These are phyloP conservation scores for Cossypha caffra DNA, from an alignment of 2,797 vertebrate species.

Conservation along the genomic window DNA sequence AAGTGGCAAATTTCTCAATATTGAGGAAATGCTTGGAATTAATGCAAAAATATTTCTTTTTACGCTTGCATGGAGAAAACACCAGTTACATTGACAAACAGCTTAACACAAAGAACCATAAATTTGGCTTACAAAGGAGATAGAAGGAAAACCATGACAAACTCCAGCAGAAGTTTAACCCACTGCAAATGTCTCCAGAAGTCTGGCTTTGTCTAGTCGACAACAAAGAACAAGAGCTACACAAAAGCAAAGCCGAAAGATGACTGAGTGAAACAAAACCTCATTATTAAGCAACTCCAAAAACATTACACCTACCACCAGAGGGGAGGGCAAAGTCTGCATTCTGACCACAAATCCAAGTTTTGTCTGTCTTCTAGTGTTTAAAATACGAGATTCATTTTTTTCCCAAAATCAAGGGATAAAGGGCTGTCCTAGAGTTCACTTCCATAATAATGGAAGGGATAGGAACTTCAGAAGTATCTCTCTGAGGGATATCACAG, in stretches of 20 bases:
- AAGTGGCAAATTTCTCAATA: not conserved
- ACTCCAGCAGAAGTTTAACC: not conserved
- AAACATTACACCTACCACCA: not conserved
- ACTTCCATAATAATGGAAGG: not conserved
- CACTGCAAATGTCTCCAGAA: not conserved
- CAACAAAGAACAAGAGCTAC: not conserved
- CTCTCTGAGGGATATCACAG: not conserved
- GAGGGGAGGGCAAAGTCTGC: not conserved
- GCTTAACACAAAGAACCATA: not conserved
- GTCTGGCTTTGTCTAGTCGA: not conserved
- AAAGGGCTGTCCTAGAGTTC: not conserved
- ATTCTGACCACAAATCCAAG: rapidly evolving
- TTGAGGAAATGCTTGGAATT: not conserved
- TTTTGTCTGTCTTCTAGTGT: not conserved
- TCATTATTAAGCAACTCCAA: not conserved
- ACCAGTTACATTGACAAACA: not conserved
- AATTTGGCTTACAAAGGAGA: not conserved
- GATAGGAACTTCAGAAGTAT: not conserved
- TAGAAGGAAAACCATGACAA: not conserved
- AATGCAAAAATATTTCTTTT: not conserved
- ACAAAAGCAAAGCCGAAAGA: not conserved
- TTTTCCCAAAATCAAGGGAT: not conserved
- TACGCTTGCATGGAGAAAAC: not conserved
- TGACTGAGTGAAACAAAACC: not conserved
- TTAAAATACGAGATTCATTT: not conserved